Evolutionary conservation across 2,888 invertebrate species (phyloP).

Genomic region (Agrotis clavis): DNA sequence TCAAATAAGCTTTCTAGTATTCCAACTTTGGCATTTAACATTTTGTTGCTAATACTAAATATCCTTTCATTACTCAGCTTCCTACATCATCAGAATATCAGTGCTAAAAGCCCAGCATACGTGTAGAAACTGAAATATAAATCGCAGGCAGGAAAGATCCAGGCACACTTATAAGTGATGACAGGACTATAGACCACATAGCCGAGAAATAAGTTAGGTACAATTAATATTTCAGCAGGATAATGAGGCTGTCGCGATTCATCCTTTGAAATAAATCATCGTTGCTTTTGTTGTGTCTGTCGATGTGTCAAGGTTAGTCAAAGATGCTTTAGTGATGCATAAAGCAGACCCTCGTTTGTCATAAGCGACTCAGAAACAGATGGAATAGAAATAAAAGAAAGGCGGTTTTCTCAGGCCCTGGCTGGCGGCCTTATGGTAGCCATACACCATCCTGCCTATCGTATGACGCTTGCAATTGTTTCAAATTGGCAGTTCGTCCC

Average conservation of each 20-base stretch:
- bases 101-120: slow-evolving; percentile 17
- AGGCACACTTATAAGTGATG: slow-evolving; percentile 21
- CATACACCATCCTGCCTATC: no score
- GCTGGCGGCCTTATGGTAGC: no score
- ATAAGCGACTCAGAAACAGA: background rate
- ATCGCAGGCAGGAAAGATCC: slow-evolving; percentile 31
- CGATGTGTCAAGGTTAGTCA: background rate
- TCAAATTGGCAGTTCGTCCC: no score
- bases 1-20: background rate
- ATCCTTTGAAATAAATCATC: slow-evolving; percentile 4
- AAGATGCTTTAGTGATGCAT: background rate
- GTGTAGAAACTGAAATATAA: slow-evolving; percentile 41
- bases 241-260: slow-evolving; percentile 21
- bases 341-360: background rate
- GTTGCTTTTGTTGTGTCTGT: background rate
- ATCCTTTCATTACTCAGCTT: background rate
- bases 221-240: slow-evolving; percentile 43
- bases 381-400: background rate
- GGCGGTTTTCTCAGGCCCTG: background rate
- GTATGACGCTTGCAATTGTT: no score
- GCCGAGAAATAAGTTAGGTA: slow-evolving; percentile 27
- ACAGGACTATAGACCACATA: slow-evolving; percentile 41
- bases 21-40: background rate
- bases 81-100: slow-evolving; percentile 26
- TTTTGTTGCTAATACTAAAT: slow-evolving; percentile 11